Percentiles rank a stretch among this genome's conserved stretches.
These are phyloP conservation scores for Serilophus lunatus DNA, from an alignment of 2,113 vertebrate genomes.

Conservation along the genomic window DNA sequence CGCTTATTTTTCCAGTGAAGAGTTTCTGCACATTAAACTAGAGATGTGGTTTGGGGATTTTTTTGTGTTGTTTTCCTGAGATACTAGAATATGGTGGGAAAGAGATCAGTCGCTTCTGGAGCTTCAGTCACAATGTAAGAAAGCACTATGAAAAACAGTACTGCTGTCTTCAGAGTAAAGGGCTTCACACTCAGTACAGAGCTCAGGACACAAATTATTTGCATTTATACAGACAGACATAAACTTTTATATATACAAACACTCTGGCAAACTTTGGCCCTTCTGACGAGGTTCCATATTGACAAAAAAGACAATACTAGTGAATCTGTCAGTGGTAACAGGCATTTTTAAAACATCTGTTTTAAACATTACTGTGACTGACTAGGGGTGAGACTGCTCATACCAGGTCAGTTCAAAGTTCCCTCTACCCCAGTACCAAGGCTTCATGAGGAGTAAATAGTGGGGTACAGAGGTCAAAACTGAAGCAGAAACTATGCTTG, in stretches of 20 bases:
- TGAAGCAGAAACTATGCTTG: not conserved
- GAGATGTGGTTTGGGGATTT: rapidly evolving
- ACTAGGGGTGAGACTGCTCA: not conserved
- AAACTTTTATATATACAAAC: no score
- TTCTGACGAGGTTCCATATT: not conserved
- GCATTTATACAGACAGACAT: no score
- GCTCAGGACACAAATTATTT: not conserved
- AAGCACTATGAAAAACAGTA: not conserved
- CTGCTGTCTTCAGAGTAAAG: not conserved
- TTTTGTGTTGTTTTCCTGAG: not conserved
- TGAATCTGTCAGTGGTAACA: not conserved
- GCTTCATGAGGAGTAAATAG: not conserved
- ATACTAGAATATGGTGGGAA: not conserved
- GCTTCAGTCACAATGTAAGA: not conserved
- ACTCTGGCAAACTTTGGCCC: not conserved
- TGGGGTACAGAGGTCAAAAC: not conserved
- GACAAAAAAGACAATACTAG: not conserved
- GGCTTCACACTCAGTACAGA: not conserved
- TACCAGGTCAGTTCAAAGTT: not conserved
- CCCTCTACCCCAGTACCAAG: not conserved
- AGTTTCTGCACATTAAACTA: not conserved
- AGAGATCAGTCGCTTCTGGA: not conserved
- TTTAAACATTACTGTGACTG: not conserved
- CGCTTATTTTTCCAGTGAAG: not conserved
- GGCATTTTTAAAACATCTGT: not conserved